Evolutionary conservation across 1,140 invertebrate genomes (phyloP), one percentile per base, ranked within the genome.

Genomic region (Drosophila melanica): DNA sequence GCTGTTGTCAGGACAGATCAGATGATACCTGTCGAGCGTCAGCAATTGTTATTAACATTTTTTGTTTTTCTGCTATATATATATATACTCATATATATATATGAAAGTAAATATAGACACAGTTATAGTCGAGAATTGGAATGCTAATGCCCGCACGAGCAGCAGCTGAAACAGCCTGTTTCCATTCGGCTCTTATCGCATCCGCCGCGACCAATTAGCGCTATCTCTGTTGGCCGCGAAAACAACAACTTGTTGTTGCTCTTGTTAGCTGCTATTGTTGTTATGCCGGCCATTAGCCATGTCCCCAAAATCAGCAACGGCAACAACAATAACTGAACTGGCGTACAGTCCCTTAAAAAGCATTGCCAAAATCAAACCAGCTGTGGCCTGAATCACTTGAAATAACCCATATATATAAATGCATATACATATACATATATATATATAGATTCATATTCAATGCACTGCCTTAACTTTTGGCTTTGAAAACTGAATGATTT

Each of bases 1-100:
- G 44, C 82, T 87, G 82, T 87, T 87, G 82, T 87, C 82, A 87
- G 84, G 82, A 60, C 20, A 77, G 54, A 53, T 69, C 59, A n/a
- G 44, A 58, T 14, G 27, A 20, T 48, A 18, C 11, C 27, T 27
- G 27, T 27, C 27, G 27, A 30, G 58, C 48, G 59, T 72, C 62
- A 66, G 16, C 50, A 14, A 23, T 35, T 57, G 35, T 62, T 62
- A 47, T 69, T 74, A 54, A 64, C 55, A 42, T 48, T 18, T 60
- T 51, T 39, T 62, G 23, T 18, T 37, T 33, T 50, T 74, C 47
- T 37, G 16, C 11, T 57, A 12, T 78, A 75, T 64, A 68, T 68
- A 87, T 68, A 81, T 64, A 68, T 68, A 87, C 66, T 78, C 20
- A 3, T 18, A 18, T 57, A 14, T 77, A 75, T 64, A 68, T 68